A percentile compares a stretch with the other conserved stretches of the same genome.
Evolutionary conservation across 2,113 vertebrate species (phyloP).

Genomic region (Oryzias melastigma): DNA sequence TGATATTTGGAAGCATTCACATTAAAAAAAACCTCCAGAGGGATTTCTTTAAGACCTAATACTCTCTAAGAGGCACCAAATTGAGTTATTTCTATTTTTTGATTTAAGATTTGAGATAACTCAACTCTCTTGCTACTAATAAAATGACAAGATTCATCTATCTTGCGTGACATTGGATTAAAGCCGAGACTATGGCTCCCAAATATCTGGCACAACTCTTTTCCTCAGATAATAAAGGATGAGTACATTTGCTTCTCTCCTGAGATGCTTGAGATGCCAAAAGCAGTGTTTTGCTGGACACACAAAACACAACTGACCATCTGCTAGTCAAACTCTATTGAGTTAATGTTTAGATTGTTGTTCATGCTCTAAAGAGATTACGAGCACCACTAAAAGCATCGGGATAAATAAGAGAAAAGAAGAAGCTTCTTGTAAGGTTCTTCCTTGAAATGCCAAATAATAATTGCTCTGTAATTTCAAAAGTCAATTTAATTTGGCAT

Average conservation of each 20-base stretch:
- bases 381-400: constrained; percentile 3
- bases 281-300: constrained; percentile 25
- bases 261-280: constrained; percentile 30
- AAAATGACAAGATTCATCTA: constrained; percentile 64
- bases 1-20: constrained; percentile 3
- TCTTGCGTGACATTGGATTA: constrained; percentile 63
- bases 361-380: background rate
- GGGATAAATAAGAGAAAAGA: constrained; percentile 5
- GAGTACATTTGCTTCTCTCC: constrained; percentile 26
- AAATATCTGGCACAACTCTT: constrained; percentile 52
- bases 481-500: no score
- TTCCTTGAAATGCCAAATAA: no score
- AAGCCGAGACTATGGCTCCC: constrained; percentile 45
- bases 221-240: constrained; percentile 56
- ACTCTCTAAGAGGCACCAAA: constrained; percentile 35
- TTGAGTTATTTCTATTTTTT: constrained; percentile 19
- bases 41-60: constrained; percentile 20
- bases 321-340: constrained; percentile 31
- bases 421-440: background rate
- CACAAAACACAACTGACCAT: constrained; percentile 12
- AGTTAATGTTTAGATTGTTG: constrained; percentile 22
- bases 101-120: constrained; percentile 41
- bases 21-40: background rate
- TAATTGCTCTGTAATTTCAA: no score
- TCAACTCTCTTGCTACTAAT: constrained; percentile 44